These are phyloP conservation scores for Palythoa grandiflora DNA, from an alignment of 92 coral and sea anemone species.

Conservation along the genomic window DNA sequence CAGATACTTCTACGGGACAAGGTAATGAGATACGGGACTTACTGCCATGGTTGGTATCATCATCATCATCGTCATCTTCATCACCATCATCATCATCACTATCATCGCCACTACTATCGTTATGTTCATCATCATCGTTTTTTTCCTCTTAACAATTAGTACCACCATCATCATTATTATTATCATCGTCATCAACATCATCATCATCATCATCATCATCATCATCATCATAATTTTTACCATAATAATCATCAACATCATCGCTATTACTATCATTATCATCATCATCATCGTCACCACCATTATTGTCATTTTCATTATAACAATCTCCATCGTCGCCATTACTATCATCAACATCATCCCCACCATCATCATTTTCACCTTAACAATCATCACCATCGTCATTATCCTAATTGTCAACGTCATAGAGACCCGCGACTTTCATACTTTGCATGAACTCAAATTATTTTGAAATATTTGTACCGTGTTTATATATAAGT, in stretches of 20 bases:
- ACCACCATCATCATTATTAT: background rate
- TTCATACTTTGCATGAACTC: no score
- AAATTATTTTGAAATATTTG: no score
- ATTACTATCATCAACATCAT: no score
- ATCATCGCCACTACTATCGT: background rate
- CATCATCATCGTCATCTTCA: no score
- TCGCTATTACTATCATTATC: background rate
- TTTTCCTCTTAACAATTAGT: background rate
- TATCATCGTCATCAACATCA: background rate
- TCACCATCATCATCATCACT: no score
- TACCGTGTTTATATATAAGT: no score
- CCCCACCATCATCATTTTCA: no score
- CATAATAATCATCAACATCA: background rate
- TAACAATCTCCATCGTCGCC: background rate
- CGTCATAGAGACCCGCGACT: no score
- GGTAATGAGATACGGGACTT: conserved; percentile 62
- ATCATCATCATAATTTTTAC: conserved; percentile 82
- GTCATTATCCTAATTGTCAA: no score
- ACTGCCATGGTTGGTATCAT: no score
- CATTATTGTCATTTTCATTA: background rate
- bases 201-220: conserved; percentile 53
- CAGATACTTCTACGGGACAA: conserved; percentile 96
- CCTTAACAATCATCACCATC: no score
- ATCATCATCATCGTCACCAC: background rate
- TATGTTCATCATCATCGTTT: background rate